Evolutionary conservation across 2,113 vertebrate species (phyloP).

Genomic region (Brevimyrus niger): DNA sequence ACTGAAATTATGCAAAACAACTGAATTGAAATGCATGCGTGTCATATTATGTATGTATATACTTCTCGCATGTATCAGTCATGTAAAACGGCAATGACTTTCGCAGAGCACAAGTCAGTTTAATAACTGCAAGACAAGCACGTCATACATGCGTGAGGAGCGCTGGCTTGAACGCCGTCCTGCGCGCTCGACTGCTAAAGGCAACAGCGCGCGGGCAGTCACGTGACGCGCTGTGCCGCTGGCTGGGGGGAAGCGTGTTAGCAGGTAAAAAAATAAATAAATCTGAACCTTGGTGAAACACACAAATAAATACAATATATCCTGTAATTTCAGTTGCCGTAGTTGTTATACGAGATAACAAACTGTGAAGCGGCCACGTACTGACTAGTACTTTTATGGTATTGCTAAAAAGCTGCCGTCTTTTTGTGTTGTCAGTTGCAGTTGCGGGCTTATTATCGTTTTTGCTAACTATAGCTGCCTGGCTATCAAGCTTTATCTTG

Average conservation of each 20-base stretch:
- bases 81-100: background rate
- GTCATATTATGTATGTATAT: background rate
- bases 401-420: background rate
- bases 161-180: background rate
- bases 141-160: background rate
- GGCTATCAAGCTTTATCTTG: constrained; percentile 39
- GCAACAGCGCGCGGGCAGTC: constrained; percentile 48
- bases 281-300: constrained; percentile 8
- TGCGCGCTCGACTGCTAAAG: constrained; percentile 3
- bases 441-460: constrained; percentile 51
- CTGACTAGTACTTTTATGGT: background rate
- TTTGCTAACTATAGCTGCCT: constrained; percentile 30
- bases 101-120: background rate
- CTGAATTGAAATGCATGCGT: no score
- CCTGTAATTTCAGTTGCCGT: background rate
- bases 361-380: background rate
- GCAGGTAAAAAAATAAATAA: constrained; percentile 58
- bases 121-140: background rate
- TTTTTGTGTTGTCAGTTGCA: constrained; percentile 38
- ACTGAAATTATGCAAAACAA: background rate
- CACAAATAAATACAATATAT: background rate
- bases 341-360: background rate
- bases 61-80: background rate
- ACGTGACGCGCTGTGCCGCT: constrained; percentile 68
- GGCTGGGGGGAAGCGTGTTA: constrained; percentile 62